A percentile compares a stretch with the other conserved stretches of the same genome.
Evolutionary conservation across 1,140 invertebrate species (phyloP).

Genomic region (Aphelinus certus): DNA sequence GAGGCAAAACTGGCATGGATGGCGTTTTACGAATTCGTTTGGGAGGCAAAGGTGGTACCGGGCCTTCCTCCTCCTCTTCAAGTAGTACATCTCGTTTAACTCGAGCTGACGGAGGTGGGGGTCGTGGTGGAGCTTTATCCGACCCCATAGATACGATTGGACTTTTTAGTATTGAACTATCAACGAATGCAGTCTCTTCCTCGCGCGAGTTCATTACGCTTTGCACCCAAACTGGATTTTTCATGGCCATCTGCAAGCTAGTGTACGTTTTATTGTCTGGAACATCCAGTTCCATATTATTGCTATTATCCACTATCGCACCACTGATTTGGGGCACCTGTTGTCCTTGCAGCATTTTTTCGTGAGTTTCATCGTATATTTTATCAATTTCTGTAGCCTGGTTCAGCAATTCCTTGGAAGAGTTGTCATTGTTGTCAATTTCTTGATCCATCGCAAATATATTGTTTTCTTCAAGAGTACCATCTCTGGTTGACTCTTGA

Average conservation of each 20-base stretch:
- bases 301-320: slow-evolving; percentile 42
- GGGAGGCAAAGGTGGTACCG: slow-evolving; percentile 79
- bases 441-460: background rate
- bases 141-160: slow-evolving; percentile 26
- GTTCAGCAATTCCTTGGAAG: slow-evolving; percentile 68
- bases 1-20: slow-evolving; percentile 59
- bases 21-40: slow-evolving; percentile 77
- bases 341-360: slow-evolving; percentile 49
- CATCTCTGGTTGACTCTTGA: slow-evolving; percentile 45
- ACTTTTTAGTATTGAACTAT: slow-evolving; percentile 1
- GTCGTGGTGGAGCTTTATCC: slow-evolving; percentile 43
- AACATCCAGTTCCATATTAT: slow-evolving; percentile 68
- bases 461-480: too few species aligned
- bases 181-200: slow-evolving; percentile 9
- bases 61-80: slow-evolving; percentile 65
- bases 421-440: slow-evolving; percentile 70
- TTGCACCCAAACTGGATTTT: slow-evolving; percentile 73
- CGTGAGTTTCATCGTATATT: slow-evolving; percentile 78
- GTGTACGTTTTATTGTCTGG: slow-evolving; percentile 82
- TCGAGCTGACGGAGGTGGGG: slow-evolving; percentile 43
- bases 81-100: slow-evolving; percentile 64
- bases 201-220: background rate
- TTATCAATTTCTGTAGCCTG: slow-evolving; percentile 80
- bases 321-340: slow-evolving; percentile 30
- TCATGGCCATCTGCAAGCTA: slow-evolving; percentile 86